phyloP scores from a whole-genome alignment of 1,140 invertebrate species.

The Mamestra configurata region DNA sequence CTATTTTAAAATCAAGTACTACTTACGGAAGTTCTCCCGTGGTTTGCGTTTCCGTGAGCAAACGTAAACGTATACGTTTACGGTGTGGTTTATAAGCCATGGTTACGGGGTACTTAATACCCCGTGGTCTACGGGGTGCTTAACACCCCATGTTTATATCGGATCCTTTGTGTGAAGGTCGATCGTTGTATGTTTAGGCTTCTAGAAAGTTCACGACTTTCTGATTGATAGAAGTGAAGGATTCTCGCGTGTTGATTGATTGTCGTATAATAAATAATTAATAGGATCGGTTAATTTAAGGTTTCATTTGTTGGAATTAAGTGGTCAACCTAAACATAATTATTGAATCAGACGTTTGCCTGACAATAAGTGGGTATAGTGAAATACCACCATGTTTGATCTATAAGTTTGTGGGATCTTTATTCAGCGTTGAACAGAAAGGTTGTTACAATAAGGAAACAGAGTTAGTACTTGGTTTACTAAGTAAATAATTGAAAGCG shows the following conservation, averaged over 20 bases:
- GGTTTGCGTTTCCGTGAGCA: conserved; percentile 1
- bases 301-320: no score
- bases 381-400: no score
- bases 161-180: neutral
- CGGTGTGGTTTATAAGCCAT: conserved; percentile 5
- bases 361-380: no score
- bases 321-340: no score
- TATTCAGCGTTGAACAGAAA: no score
- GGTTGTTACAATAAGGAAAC: no score
- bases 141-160: neutral
- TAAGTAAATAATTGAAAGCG: no score
- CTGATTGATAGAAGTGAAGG: neutral
- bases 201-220: neutral
- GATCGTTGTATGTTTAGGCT: neutral
- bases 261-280: no score
- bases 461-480: no score
- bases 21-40: neutral
- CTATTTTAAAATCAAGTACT: neutral
- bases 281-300: no score
- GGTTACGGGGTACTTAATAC: conserved; percentile 6
- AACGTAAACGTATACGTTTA: conserved; percentile 7
- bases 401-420: no score
- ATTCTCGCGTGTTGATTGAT: neutral
- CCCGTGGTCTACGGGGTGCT: neutral
- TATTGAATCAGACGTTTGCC: no score